Base-by-base conservation (phyloP, 2,113 vertebrate genomes). In the Terrapene triunguis region DNA sequence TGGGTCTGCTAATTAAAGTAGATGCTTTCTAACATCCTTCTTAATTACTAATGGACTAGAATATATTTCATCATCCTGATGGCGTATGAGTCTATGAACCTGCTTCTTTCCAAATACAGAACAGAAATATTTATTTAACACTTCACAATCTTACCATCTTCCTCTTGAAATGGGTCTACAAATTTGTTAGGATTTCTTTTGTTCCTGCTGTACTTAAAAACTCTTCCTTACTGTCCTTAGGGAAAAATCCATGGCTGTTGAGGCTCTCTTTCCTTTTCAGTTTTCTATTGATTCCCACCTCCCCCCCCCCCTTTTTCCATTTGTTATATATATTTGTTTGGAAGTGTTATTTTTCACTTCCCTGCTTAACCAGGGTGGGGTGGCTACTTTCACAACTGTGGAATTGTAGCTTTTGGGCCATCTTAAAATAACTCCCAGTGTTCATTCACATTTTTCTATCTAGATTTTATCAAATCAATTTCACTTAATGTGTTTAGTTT, bases 271-370 rank as follows among this genome's bases (percentile, higher is more conserved):
- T 5, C 54, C 51, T 47, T 48, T 84, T 78, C 42, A 2, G 47
- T 72, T 54, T 89, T 96, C 83, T 79, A 35, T 65, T 82, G 93
- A 91, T 42, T 87, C n/a, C 16, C 91, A 50, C 38, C 53, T 95
- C 95, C 55, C 35, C 85, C 88, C 25, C 95, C 95, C 55, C 35
- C 85, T 84, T 95, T 89, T 86, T 47, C 19, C 12, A 4, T 89
- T 65, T n/a, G 29, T 69, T 76, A 88, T 89, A 87, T 81, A 82
- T 85, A 80, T 50, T 82, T 69, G 8, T 74, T 89, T 95, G 85
- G 89, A 93, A 91, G 84, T 86, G 81, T 47, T 95, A 42, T 62
- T 65, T 92, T 92, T 89, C 80, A 62, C 90, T 94, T 96, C 87
- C 78, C 89, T 32, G 32, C 25, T 95, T 74, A 82, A 57, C 50